These are phyloP conservation scores for Aphidius gifuensis DNA, from an alignment of 1,140 invertebrate genomes.

Conservation along the genomic window DNA sequence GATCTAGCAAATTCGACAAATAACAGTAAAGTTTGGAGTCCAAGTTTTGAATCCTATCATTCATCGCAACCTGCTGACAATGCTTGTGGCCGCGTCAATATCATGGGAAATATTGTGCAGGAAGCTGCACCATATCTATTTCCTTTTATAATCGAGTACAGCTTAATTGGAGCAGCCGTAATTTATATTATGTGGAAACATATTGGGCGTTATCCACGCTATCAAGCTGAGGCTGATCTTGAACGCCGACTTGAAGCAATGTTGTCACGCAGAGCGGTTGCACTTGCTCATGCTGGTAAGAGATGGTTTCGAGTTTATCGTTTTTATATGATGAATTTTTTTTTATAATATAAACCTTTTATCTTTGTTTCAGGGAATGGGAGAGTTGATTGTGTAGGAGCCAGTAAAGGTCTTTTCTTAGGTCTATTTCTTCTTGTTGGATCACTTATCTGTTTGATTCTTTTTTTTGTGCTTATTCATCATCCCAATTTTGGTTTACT, in stretches of 20 bases:
- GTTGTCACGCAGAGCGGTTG: conserved; percentile 77
- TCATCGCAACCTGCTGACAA: conserved; percentile 29
- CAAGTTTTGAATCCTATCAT: conserved; percentile 61
- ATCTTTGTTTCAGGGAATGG: conserved; percentile 60
- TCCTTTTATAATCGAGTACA: conserved; percentile 96
- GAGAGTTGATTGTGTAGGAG: conserved; percentile 86
- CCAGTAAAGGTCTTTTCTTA: conserved; percentile 91
- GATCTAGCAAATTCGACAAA: conserved; percentile 42
- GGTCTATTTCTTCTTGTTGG: conserved; percentile 84
- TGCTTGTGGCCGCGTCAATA: conserved; percentile 77
- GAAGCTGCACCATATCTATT: conserved; percentile 90
- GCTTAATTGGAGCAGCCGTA: conserved; percentile 92
- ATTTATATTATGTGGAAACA: conserved; percentile 98
- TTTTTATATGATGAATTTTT: conserved; percentile 7
- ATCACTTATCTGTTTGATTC: conserved; percentile 88
- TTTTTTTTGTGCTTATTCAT: conserved; percentile 90
- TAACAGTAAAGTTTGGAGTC: conserved; percentile 43
- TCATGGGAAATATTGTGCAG: conserved; percentile 89
- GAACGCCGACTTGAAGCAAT: conserved; percentile 81
- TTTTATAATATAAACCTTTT: too few relatives aligned
- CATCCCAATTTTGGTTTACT: conserved; percentile 74
- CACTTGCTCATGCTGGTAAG: conserved; percentile 69
- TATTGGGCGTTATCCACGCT: conserved; percentile 77
- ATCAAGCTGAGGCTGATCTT: conserved; percentile 77
- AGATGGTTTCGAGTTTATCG: too few relatives aligned